A percentile compares a stretch with the other conserved stretches of the same genome.
phyloP scores from a whole-genome alignment of 2,113 vertebrate species.

The Nothocercus julius region DNA sequence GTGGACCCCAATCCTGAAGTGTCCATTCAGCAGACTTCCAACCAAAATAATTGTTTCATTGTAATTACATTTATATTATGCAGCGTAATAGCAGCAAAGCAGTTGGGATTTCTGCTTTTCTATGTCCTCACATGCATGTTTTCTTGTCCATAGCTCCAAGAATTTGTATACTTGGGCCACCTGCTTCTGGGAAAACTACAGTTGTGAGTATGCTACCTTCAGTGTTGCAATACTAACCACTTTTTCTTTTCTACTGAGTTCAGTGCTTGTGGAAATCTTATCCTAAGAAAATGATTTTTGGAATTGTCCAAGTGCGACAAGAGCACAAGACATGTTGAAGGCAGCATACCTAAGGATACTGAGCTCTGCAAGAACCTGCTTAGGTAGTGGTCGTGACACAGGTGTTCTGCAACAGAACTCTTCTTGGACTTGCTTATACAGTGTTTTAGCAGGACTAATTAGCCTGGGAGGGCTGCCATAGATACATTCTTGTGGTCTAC shows the following conservation, averaged over 20 bases:
- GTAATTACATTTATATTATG: not conserved
- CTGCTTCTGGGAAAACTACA: slow-evolving; percentile 85
- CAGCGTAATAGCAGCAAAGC: not conserved
- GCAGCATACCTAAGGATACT: not conserved
- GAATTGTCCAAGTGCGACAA: not conserved
- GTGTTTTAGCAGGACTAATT: not conserved
- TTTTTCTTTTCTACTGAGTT: not conserved
- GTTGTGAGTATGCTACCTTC: slow-evolving; percentile 76
- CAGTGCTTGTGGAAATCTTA: not conserved
- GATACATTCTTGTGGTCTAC: not conserved
- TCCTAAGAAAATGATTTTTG: not conserved
- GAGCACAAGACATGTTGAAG: not conserved
- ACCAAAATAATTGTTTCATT: not conserved
- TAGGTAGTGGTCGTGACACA: not conserved
- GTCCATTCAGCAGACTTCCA: not conserved
- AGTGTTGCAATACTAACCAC: not conserved
- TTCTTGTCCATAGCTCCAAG: slow-evolving; percentile 75
- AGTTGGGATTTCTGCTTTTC: not conserved
- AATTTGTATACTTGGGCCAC: slow-evolving; percentile 85
- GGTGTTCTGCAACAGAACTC: not conserved
- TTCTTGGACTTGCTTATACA: not conserved
- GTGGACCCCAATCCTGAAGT: not conserved
- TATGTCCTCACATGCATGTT: slow-evolving; percentile 4
- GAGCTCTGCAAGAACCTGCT: not conserved
- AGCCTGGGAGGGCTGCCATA: not conserved